Evolutionary conservation across 2,113 vertebrate genomes (phyloP).

Genomic region (Mixornis gularis): DNA sequence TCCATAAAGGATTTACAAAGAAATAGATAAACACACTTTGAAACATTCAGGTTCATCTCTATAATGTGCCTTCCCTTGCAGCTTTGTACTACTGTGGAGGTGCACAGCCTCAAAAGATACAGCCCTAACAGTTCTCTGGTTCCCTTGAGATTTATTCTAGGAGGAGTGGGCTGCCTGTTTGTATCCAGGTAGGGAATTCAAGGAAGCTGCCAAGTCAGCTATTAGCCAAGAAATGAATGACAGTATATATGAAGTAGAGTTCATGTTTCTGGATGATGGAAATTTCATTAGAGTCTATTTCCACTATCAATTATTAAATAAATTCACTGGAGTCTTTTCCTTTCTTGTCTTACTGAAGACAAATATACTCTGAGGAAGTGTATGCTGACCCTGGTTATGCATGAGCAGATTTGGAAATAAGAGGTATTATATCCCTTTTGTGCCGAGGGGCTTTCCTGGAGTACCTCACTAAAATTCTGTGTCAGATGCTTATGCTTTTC

Average conservation of each 20-base stretch:
- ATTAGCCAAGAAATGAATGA: slow-evolving; percentile 50
- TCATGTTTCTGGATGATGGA: slow-evolving; percentile 85
- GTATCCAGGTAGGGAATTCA: slow-evolving; percentile 6
- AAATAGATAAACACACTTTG: not conserved
- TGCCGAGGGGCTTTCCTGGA: slow-evolving; percentile 45
- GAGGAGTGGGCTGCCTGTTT: not conserved
- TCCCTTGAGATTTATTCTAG: not conserved
- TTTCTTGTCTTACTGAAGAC: slow-evolving; percentile 45
- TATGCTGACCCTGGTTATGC: slow-evolving; percentile 44
- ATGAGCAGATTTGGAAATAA: slow-evolving; percentile 55
- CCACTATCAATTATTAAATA: slow-evolving; percentile 92
- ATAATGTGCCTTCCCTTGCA: not conserved
- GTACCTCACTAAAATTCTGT: slow-evolving; percentile 9
- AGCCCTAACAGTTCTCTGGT: not conserved
- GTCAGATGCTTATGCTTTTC: slow-evolving; percentile 37
- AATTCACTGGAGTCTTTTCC: slow-evolving; percentile 68
- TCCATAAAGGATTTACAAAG: not conserved
- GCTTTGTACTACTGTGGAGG: not conserved
- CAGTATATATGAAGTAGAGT: slow-evolving; percentile 64
- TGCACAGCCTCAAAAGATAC: not conserved
- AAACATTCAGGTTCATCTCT: not conserved
- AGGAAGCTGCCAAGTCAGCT: slow-evolving; percentile 35
- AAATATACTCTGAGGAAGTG: slow-evolving; percentile 48
- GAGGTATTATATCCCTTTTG: slow-evolving; percentile 11
- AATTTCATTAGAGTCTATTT: slow-evolving; percentile 92